These are phyloP conservation scores for Hemibagrus guttatus DNA, from an alignment of 2,797 vertebrate species.

Conservation along the genomic window DNA sequence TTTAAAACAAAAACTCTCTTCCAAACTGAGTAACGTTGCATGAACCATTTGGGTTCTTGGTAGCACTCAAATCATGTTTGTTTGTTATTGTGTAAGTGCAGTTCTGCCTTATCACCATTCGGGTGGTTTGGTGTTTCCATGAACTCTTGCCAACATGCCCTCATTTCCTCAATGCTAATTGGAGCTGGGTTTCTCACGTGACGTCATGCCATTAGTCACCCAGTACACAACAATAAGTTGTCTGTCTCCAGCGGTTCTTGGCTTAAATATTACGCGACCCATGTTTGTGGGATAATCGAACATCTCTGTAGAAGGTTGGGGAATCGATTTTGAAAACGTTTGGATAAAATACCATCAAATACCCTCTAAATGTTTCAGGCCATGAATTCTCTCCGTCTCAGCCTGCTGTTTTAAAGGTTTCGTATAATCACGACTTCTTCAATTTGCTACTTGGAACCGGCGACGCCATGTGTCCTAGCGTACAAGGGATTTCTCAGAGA, in stretches of 20 bases:
- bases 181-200: constrained; percentile 25
- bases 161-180: constrained; percentile 27
- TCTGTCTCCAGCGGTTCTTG: constrained; percentile 19
- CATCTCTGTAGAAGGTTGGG: neutral
- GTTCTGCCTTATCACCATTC: neutral
- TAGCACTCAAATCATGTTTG: neutral
- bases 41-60: neutral
- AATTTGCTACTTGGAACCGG: neutral
- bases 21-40: neutral
- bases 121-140: neutral
- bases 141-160: neutral
- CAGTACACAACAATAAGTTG: constrained; percentile 36
- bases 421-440: neutral
- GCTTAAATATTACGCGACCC: neutral
- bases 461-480: neutral
- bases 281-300: neutral
- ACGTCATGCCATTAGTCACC: constrained; percentile 51
- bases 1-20: neutral
- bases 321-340: neutral
- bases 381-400: neutral
- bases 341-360: neutral
- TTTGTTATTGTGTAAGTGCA: neutral
- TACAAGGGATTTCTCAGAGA: neutral
- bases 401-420: neutral
- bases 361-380: constrained; percentile 21